Conservation (phyloP, 64 coral and sea anemone species). For the Anthopleura sola region DNA sequence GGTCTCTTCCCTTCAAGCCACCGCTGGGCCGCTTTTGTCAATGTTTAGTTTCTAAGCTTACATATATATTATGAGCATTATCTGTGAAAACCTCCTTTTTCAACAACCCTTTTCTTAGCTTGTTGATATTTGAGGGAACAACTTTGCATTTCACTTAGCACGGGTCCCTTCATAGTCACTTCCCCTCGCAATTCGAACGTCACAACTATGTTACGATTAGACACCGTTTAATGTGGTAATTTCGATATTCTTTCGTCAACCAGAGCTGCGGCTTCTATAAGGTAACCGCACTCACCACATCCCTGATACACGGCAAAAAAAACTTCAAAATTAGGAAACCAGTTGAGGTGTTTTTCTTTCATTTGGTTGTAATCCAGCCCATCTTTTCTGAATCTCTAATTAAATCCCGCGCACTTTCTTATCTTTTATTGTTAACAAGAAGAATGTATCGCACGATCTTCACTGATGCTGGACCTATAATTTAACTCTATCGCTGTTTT, state of each 20-base stretch:
- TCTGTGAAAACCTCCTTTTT: slow-evolving; percentile 26
- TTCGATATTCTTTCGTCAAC: not conserved
- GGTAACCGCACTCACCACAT: not conserved
- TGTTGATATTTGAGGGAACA: slow-evolving; percentile 15
- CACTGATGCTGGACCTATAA: not conserved
- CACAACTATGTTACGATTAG: slow-evolving; percentile 2
- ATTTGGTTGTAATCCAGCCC: slow-evolving; percentile 6
- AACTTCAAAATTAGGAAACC: slow-evolving; percentile 15
- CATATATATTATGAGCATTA: slow-evolving; percentile 29
- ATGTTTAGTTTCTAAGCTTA: slow-evolving; percentile 41
- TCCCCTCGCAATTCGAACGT: not conserved
- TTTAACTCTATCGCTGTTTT: not conserved
- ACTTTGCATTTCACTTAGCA: slow-evolving; percentile 37
- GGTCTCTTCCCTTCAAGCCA: not conserved
- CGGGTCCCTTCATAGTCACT: not conserved
- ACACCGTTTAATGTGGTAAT: slow-evolving; percentile 10
- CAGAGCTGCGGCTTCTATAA: not conserved
- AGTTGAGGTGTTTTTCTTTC: not conserved
- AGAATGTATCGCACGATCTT: not conserved
- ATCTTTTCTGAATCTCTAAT: not conserved
- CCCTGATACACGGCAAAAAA: not conserved
- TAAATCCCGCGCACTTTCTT: not conserved
- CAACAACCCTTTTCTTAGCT: not conserved
- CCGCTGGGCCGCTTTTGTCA: slow-evolving; percentile 25
- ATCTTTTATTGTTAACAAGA: not conserved